Evolutionary conservation across 2,888 invertebrate genomes (phyloP), one percentile per base, ranked within the genome.

Genomic region (Habrosyne pyritoides): DNA sequence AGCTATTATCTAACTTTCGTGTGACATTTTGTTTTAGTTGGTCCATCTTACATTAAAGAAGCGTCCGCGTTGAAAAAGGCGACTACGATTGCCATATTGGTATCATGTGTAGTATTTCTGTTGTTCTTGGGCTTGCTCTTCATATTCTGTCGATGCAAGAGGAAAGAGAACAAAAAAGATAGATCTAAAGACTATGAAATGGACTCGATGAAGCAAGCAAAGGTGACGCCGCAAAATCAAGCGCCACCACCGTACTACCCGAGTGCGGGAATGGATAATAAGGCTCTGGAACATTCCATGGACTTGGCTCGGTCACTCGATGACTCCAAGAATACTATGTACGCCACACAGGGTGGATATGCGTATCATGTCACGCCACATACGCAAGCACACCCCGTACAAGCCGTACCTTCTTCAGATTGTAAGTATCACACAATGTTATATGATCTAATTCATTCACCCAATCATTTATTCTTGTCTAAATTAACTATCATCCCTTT

Each of bases 191-290:
- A 98, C 84, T 97, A 97, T 83, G 98, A 98, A 91, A 96, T 97
- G 96, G 97, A 97, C 79, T 95, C 97, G 0, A 96, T 97, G 66
- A 94, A 97, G 56, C 97, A 97, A 18, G 96, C 97, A 51, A 95
- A 97, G 84, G 96, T 97, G 46, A 95, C 96, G n/a, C 96, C 96
- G 63, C 97, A 97, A 84, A 96, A 96, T 61, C 96, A 97, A 77
- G 97, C 97, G 1, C 97, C 97, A 21, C 97, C 97, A 30, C 97
- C 97, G 0, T 98, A 98, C 75, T 97, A 97, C 79, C 97, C 97
- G n/a, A 95, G 88, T 55, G 80, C 96, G 50, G 97, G 97, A 0
- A 95, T 97, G 94, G 98, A 98, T 88, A 98, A 98, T 86, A 98
- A 98, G 87, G 98, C 97, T 26, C 89, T 98, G 48, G 98, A 98